phyloP scores from a whole-genome alignment of 2,113 vertebrate genomes.

The Verasper variegatus region DNA sequence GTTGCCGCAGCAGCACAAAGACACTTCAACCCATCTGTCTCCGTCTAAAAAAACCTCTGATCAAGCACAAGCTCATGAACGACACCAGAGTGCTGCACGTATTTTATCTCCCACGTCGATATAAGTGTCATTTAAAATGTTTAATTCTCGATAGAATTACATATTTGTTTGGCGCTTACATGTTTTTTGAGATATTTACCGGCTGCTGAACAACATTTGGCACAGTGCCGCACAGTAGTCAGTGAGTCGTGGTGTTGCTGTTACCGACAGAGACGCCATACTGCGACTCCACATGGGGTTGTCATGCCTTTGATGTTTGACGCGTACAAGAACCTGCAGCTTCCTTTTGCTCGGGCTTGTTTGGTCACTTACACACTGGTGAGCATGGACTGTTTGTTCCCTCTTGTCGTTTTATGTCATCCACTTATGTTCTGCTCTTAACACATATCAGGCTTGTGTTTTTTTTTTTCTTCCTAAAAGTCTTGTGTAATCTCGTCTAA shows the following conservation, averaged over 20 bases:
- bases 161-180: slow-evolving; percentile 14
- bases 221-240: not conserved
- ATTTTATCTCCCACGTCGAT: slow-evolving; percentile 23
- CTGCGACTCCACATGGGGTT: slow-evolving; percentile 41
- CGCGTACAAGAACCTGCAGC: slow-evolving; percentile 19
- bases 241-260: slow-evolving; percentile 1
- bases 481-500: not conserved
- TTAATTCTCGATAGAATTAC: slow-evolving; percentile 9
- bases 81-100: slow-evolving; percentile 10
- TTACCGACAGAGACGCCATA: slow-evolving; percentile 5
- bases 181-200: not conserved
- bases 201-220: slow-evolving; percentile 3
- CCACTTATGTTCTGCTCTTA: slow-evolving; percentile 24
- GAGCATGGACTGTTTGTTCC: not conserved
- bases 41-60: slow-evolving; percentile 53
- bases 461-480: slow-evolving; percentile 1
- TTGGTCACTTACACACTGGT: not conserved
- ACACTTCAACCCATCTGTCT: slow-evolving; percentile 67
- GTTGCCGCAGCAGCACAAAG: slow-evolving; percentile 34
- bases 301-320: slow-evolving; percentile 52
- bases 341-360: slow-evolving; percentile 9
- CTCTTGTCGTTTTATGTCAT: slow-evolving; percentile 17
- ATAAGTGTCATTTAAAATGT: slow-evolving; percentile 7
- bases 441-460: not conserved
- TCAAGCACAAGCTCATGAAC: slow-evolving; percentile 31